A percentile compares a stretch with the other conserved stretches of the same genome.
phyloP scores from a whole-genome alignment of 1,140 invertebrate species.

The Mya arenaria region DNA sequence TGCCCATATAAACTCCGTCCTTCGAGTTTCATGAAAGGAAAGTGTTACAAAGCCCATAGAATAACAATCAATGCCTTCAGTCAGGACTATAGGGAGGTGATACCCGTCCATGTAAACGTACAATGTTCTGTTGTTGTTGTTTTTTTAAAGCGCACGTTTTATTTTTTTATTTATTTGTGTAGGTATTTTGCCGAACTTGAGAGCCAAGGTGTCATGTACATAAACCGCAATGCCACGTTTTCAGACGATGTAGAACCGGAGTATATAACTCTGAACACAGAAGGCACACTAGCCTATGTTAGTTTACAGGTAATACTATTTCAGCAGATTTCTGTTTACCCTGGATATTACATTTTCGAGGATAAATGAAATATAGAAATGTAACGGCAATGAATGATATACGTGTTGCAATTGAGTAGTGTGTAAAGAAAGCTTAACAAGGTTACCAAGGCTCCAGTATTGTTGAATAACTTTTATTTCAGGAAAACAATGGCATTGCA shows the following conservation, averaged over 20 bases:
- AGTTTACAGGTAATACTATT: slow-evolving; percentile 54
- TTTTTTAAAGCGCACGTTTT: too few species aligned
- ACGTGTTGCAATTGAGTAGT: neutral
- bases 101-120: too few species aligned
- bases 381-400: neutral
- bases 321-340: neutral
- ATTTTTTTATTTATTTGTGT: too few species aligned
- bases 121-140: too few species aligned
- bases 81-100: too few species aligned
- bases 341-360: neutral
- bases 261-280: slow-evolving; percentile 57
- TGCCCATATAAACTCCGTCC: too few species aligned
- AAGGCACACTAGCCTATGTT: slow-evolving; percentile 58
- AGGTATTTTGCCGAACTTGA: too few species aligned
- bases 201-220: too few species aligned
- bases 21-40: too few species aligned
- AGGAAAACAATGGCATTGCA: slow-evolving; percentile 70
- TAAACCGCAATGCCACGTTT: slow-evolving; percentile 55
- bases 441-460: neutral
- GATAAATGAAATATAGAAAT: neutral
- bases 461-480: slow-evolving; percentile 13
- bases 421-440: neutral
- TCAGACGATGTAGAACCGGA: slow-evolving; percentile 63
- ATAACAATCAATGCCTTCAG: too few species aligned
- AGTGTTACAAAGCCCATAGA: too few species aligned